Base-by-base conservation (phyloP, 92 coral and sea anemone species). In the Bergia puertoricense region DNA sequence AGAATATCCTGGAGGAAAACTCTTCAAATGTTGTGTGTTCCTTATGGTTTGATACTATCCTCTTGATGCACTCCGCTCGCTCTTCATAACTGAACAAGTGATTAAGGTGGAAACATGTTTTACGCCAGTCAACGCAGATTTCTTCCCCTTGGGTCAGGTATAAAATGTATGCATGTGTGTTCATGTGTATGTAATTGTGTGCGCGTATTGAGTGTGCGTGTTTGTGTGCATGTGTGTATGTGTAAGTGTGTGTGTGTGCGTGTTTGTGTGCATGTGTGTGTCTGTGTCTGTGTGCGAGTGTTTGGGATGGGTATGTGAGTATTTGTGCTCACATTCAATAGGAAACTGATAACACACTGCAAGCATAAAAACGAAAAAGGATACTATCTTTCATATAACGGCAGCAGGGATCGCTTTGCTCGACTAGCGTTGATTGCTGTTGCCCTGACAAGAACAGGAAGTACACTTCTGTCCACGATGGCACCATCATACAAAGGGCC, bases 401-500 rank as follows among this genome's bases (percentile, higher is more conserved):
- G 99, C 23, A 95, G 91, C 41, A 92, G 92, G 22, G 97, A 93
- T 80, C 97, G 91, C 45, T 92, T 96, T 6, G 99, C 97, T 74
- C 93, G 95, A 85, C 99, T 95, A 23, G 99, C 99, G 86, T 97
- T 97, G 75, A 95, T 92, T 71, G 99, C 99, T 23, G 99, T 97
- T 67, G 98, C 94, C 40, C 99, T 86, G 22, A 97, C 99, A 65
- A 97, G 96, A 38, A 95, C 80, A 38, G 99, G 99, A 9, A 97
- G 95, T 44, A 95, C 98, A 85, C 92, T 91, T 75, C 99, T 91
- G 91, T 97, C 96, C 3, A 97, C 96, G 43, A 97, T 92, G 39
- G 99, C 99, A 38, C 99, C 99, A 80, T 97, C 97, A 82, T 91
- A 97, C 80, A 97, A 69, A 7, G 99, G 99, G 11, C 99, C 99